Conservation (phyloP, 2,113 vertebrate genomes). For the Cervus canadensis region DNA sequence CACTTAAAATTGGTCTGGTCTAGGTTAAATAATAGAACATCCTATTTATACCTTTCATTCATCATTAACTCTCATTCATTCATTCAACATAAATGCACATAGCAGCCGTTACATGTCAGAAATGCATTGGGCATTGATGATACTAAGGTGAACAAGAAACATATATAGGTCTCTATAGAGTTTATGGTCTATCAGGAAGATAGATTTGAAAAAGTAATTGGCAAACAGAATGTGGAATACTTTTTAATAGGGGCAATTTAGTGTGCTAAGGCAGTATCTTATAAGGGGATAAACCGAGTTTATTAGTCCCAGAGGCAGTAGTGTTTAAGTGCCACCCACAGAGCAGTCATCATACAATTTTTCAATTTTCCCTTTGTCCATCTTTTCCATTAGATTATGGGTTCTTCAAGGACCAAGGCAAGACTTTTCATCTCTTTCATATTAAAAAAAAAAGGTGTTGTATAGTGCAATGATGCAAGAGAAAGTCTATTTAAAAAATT, state of each 20-base stretch:
- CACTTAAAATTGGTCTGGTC: background rate
- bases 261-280: background rate
- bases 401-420: background rate
- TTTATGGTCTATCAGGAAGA: background rate
- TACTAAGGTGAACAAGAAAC: background rate
- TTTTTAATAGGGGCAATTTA: background rate
- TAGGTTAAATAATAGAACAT: background rate
- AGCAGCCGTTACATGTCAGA: background rate
- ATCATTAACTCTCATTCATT: background rate
- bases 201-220: background rate
- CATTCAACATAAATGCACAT: background rate
- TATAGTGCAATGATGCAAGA: background rate
- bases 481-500: conserved; percentile 25
- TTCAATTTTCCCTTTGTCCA: background rate
- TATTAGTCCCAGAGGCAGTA: background rate
- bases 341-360: background rate
- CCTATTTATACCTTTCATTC: background rate
- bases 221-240: background rate
- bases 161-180: background rate
- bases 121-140: background rate
- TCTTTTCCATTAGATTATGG: background rate
- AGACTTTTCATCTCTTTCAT: background rate
- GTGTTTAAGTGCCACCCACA: background rate
- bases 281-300: background rate
- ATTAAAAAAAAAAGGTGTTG: background rate